Percentiles rank a stretch among this genome's conserved stretches.
Evolutionary conservation across 2,888 invertebrate species (phyloP).

Genomic region (Ecliptopera silaceata): DNA sequence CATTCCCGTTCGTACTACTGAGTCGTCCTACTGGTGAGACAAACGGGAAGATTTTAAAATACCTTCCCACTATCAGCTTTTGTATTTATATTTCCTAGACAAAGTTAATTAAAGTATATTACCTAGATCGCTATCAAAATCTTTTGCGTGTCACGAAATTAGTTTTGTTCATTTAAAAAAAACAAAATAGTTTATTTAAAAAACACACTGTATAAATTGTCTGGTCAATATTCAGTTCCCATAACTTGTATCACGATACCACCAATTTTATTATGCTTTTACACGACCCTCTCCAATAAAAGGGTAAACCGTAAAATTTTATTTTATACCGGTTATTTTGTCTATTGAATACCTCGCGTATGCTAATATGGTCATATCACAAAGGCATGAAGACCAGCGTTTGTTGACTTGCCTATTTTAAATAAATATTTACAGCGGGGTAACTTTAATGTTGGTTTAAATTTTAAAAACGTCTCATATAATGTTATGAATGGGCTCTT

Average conservation of each 20-base stretch:
- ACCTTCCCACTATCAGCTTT: too few species aligned
- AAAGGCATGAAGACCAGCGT: conserved; percentile 63
- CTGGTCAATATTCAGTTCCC: conserved; percentile 57
- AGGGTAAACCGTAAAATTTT: conserved; percentile 77
- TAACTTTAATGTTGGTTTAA: conserved; percentile 80
- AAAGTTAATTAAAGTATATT: too few species aligned
- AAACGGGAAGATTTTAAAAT: too few species aligned
- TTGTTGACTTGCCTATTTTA: conserved; percentile 74
- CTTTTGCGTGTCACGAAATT: too few species aligned
- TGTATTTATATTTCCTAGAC: too few species aligned
- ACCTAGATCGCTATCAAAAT: too few species aligned
- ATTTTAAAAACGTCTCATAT: conserved; percentile 82
- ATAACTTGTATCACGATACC: conserved; percentile 53
- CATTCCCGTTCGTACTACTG: too few species aligned
- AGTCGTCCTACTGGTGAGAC: too few species aligned
- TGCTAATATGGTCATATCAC: conserved; percentile 71
- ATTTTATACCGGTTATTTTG: conserved; percentile 75
- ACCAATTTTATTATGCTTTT: conserved; percentile 69
- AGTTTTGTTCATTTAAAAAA: too few species aligned
- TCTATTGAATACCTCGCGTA: conserved; percentile 76
- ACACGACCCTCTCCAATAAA: conserved; percentile 71
- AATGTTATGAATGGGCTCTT: conserved; percentile 80
- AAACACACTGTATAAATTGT: conserved; percentile 12
- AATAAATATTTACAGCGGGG: conserved; percentile 79
- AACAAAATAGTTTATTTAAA: background rate